These are phyloP conservation scores for Sprattus sprattus DNA, from an alignment of 2,113 vertebrate species.

Conservation along the genomic window DNA sequence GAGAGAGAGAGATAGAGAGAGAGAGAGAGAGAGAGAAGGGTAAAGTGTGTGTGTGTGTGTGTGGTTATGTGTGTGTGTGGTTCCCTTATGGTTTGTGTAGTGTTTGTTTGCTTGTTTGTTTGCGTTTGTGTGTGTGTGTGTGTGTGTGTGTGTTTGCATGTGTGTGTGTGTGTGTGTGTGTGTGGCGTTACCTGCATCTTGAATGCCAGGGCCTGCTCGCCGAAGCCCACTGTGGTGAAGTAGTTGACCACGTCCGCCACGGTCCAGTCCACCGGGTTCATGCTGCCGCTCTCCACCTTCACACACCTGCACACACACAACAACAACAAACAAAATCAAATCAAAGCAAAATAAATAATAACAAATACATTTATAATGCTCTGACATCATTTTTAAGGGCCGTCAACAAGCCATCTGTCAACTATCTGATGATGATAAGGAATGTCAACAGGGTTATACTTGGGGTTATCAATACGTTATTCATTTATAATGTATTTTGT, in stretches of 20 bases:
- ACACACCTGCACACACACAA: slow-evolving; percentile 60
- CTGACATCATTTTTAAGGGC: too few relatives aligned
- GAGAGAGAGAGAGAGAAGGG: too few relatives aligned
- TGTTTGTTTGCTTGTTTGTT: neutral
- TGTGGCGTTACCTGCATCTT: slow-evolving; percentile 74
- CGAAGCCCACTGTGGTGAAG: slow-evolving; percentile 81
- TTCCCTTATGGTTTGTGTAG: neutral
- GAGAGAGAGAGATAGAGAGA: too few relatives aligned
- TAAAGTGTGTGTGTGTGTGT: neutral
- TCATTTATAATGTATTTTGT: too few relatives aligned
- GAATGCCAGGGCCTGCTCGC: slow-evolving; percentile 83
- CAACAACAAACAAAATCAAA: neutral
- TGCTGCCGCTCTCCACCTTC: slow-evolving; percentile 67
- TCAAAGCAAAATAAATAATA: neutral
- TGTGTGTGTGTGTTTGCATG: neutral
- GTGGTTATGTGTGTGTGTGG: neutral
- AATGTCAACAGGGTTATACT: too few relatives aligned
- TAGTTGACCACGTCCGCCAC: slow-evolving; percentile 84
- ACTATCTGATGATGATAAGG: too few relatives aligned
- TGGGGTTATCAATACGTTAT: too few relatives aligned
- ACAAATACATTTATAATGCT: neutral
- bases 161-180: slow-evolving; percentile 3
- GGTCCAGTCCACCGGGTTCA: slow-evolving; percentile 79
- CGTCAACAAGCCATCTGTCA: too few relatives aligned
- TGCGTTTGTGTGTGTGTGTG: slow-evolving; percentile 5